Evolutionary conservation across 2,797 vertebrate genomes (phyloP).

Genomic region (Mycteria americana): DNA sequence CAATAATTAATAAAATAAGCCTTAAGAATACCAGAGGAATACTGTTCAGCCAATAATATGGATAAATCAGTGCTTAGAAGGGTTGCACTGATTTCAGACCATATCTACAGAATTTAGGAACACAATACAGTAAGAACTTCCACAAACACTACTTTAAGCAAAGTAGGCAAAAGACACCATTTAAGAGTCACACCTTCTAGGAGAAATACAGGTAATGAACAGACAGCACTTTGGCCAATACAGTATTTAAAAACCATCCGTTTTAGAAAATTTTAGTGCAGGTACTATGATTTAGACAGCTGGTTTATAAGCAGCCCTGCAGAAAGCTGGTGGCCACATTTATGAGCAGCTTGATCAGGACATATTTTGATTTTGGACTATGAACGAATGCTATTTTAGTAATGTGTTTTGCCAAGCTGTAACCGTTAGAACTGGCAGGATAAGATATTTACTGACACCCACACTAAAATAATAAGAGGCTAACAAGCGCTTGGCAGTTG

Average conservation of each 20-base stretch:
- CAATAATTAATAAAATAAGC: background rate
- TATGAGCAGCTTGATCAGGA: background rate
- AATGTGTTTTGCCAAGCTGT: conserved; percentile 11
- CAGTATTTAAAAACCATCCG: background rate
- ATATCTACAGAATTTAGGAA: background rate
- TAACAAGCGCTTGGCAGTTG: conserved; percentile 26
- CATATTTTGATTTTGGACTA: background rate
- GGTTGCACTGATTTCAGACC: background rate
- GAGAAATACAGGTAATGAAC: background rate
- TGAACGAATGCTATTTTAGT: conserved; percentile 9
- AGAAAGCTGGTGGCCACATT: background rate
- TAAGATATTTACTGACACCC: conserved; percentile 31
- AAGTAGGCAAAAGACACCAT: background rate
- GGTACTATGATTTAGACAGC: background rate
- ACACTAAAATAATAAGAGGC: conserved; percentile 11
- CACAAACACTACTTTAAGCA: background rate
- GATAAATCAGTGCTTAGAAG: background rate
- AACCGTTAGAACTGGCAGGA: conserved; percentile 17
- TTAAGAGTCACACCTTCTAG: background rate
- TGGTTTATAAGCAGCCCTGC: background rate
- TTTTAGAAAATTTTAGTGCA: background rate
- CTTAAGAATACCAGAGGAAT: background rate
- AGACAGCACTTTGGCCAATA: background rate
- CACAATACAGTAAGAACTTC: background rate
- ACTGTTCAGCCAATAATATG: background rate